Evolutionary conservation across 2,797 vertebrate species (phyloP), one percentile per base, ranked within the genome.

Genomic region (Botia kubotai): DNA sequence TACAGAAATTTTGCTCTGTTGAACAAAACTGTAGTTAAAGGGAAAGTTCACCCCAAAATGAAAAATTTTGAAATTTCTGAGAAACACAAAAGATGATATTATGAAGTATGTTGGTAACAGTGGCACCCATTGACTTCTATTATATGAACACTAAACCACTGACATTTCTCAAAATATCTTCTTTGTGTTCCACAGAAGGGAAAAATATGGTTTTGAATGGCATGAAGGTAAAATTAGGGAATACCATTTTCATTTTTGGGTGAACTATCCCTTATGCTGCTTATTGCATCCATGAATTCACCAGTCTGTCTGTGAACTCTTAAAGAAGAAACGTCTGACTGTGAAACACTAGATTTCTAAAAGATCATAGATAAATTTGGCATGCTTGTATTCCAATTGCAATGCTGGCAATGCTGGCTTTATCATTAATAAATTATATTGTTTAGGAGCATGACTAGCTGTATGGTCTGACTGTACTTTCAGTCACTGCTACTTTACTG

Each of bases 321-420:
- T 74, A 26, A 70, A 29, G 39, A 80, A 52, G 16, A 63, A 63
- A 77, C 3, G n/a, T 8, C 50, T 52, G 46, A 17, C 55, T 68
- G 53, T 83, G 39, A 68, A 76, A 46, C 14, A 23, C 50, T 33
- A 62, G 36, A 39, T n/a, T 81, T 77, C n/a, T 62, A 55, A 75
- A 43, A 14, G 55, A 2, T 48, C 17, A 12, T 11, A 1, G 13
- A 58, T 68, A 29, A 70, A 36, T 29, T 71, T 62, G 43, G 17
- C 23, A 33, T 62, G 29, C 23, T 71, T 21, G 14, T 62, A 29
- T 39, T 53, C 21, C 19, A n/a, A 4, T 13, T 57, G 8, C 4
- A 7, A 8, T 2, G 48, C n/a, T 76, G n/a, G 67, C 55, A n/a
- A n/a, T n/a, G n/a, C n/a, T n/a, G n/a, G 17, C 1, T 36, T 13